Conservation (phyloP, 2,797 vertebrate genomes). For the Enteromius trimaculatus region DNA sequence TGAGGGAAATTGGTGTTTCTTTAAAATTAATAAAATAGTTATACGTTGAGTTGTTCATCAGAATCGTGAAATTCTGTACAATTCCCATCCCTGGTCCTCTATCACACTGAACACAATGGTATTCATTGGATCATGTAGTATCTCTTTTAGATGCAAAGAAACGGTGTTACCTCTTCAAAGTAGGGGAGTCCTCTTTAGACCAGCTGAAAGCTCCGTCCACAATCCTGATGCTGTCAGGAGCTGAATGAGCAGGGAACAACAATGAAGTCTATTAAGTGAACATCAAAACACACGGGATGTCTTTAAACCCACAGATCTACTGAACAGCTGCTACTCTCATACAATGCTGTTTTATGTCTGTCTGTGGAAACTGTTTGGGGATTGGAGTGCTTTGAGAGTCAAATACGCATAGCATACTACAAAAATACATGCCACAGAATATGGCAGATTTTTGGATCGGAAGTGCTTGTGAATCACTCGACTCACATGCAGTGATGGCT, state of each 20-base stretch:
- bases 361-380: not conserved
- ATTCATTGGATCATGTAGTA: not conserved
- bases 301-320: conserved; percentile 14
- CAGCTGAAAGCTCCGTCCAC: conserved; percentile 89
- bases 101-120: not conserved
- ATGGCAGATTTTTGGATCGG: not conserved
- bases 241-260: conserved; percentile 66
- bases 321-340: conserved; percentile 6
- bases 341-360: not conserved
- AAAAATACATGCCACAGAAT: not conserved
- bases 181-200: conserved; percentile 83
- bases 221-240: conserved; percentile 79
- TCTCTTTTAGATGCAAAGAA: not conserved
- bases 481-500: conserved; percentile 75
- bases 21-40: not conserved
- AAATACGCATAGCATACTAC: not conserved
- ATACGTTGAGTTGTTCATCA: not conserved
- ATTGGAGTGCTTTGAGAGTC: not conserved
- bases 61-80: not conserved
- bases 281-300: conserved; percentile 16
- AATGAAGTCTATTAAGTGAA: conserved; percentile 22
- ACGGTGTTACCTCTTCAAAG: conserved; percentile 81
- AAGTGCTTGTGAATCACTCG: not conserved
- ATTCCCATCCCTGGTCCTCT: conserved; percentile 14
- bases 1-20: not conserved